A percentile compares a stretch with the other conserved stretches of the same genome.
Evolutionary conservation across 2,888 invertebrate genomes (phyloP).

Genomic region (Ashinkailepas kermadecensis): DNA sequence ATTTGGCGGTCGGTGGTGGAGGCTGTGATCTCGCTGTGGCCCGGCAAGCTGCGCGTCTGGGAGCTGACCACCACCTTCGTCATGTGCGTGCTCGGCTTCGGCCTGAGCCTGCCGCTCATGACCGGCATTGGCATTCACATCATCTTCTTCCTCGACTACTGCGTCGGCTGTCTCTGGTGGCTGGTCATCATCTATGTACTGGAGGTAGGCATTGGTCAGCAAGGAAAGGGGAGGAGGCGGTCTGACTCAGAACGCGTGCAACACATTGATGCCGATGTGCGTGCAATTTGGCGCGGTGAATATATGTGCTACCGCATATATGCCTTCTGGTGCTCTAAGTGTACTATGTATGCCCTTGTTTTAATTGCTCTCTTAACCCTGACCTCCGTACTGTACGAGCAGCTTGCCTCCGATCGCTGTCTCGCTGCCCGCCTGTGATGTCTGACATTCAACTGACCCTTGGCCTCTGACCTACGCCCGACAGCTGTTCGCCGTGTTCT

Average conservation of each 20-base stretch:
- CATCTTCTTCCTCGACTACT: slow-evolving; percentile 76
- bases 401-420: too few species aligned
- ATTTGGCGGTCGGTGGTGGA: slow-evolving; percentile 87
- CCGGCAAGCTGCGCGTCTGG: slow-evolving; percentile 63
- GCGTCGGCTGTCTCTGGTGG: slow-evolving; percentile 80
- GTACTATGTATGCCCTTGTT: too few species aligned
- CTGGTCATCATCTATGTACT: slow-evolving; percentile 67
- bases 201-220: slow-evolving; percentile 29
- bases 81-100: slow-evolving; percentile 71
- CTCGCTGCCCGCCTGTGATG: too few species aligned
- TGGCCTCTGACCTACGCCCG: too few species aligned
- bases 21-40: slow-evolving; percentile 69
- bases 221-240: too few species aligned
- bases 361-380: slow-evolving; percentile 30
- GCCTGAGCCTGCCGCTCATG: slow-evolving; percentile 74
- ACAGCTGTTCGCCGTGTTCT: slow-evolving; percentile 72
- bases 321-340: too few species aligned
- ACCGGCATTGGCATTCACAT: slow-evolving; percentile 76
- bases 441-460: too few species aligned
- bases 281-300: too few species aligned
- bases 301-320: too few species aligned
- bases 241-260: too few species aligned
- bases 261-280: too few species aligned
- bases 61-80: slow-evolving; percentile 75
- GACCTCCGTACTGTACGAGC: not conserved